phyloP scores from a whole-genome alignment of 2,113 vertebrate genomes.

The Ahaetulla prasina region DNA sequence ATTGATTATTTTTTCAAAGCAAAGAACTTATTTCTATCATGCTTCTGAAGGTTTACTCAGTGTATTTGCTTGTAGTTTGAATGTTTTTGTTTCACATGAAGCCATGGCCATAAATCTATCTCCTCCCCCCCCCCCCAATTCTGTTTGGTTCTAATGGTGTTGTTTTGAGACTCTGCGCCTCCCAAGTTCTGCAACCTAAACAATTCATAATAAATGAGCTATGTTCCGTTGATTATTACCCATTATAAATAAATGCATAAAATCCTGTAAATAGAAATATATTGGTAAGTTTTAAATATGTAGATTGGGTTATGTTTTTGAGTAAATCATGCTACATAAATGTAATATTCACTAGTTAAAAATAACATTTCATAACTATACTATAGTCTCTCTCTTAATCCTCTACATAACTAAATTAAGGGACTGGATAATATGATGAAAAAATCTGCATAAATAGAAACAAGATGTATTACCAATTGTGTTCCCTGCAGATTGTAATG shows the following conservation, averaged over 20 bases:
- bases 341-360: slow-evolving; percentile 26
- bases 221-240: slow-evolving; percentile 67
- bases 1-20: slow-evolving; percentile 76
- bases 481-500: slow-evolving; percentile 40
- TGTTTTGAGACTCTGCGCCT: slow-evolving; percentile 78
- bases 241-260: slow-evolving; percentile 47
- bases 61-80: slow-evolving; percentile 62
- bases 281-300: slow-evolving; percentile 45
- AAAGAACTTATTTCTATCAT: slow-evolving; percentile 75
- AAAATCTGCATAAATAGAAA: slow-evolving; percentile 20
- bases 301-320: slow-evolving; percentile 40
- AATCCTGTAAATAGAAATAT: slow-evolving; percentile 58
- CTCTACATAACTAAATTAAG: background rate
- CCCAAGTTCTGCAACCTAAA: slow-evolving; percentile 75
- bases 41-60: slow-evolving; percentile 73
- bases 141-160: slow-evolving; percentile 70
- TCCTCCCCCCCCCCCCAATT: slow-evolving; percentile 51
- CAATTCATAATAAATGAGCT: slow-evolving; percentile 80
- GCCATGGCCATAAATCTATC: slow-evolving; percentile 65
- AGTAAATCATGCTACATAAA: slow-evolving; percentile 32
- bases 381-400: slow-evolving; percentile 16
- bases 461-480: slow-evolving; percentile 28
- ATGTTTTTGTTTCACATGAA: slow-evolving; percentile 72
- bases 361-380: slow-evolving; percentile 4
- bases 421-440: slow-evolving; percentile 29